Conservation (phyloP, 2,888 invertebrate genomes). For the Ptychoptera albimana region DNA sequence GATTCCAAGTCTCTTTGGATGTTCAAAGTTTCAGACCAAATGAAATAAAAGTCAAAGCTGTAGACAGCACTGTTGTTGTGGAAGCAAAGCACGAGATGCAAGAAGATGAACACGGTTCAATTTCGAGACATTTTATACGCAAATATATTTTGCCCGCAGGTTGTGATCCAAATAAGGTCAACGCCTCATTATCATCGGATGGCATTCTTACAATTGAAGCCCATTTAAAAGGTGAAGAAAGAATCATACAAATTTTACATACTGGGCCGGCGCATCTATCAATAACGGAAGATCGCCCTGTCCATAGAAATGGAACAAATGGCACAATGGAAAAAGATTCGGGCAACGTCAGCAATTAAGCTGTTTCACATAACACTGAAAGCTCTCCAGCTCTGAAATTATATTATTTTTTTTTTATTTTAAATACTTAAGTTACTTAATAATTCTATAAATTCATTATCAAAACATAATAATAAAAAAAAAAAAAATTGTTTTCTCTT, state of each 20-base stretch:
- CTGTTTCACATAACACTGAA: no score
- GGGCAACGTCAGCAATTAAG: no score
- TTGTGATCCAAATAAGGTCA: conserved; percentile 54
- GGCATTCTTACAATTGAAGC: conserved; percentile 54
- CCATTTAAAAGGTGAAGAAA: conserved; percentile 31
- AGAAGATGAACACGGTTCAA: conserved; percentile 51
- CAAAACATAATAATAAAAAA: no score
- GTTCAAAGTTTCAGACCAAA: conserved; percentile 62
- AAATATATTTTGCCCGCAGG: conserved; percentile 59
- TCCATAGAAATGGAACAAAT: conserved; percentile 27
- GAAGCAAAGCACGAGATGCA: conserved; percentile 63
- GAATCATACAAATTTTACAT: conserved; percentile 41
- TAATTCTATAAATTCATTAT: no score
- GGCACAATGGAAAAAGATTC: no score
- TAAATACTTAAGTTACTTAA: no score
- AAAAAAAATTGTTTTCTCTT: no score
- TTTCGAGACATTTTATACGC: conserved; percentile 56
- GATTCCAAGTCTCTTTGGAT: conserved; percentile 56
- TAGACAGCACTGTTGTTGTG: conserved; percentile 50
- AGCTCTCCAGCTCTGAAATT: no score
- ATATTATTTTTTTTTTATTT: no score
- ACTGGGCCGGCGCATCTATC: conserved; percentile 34
- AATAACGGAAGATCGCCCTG: conserved; percentile 22
- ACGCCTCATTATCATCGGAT: conserved; percentile 56
- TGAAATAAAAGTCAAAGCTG: conserved; percentile 64